A percentile compares a stretch with the other conserved stretches of the same genome.
phyloP scores from a whole-genome alignment of 2,797 vertebrate species.

The Dermochelys coriacea region DNA sequence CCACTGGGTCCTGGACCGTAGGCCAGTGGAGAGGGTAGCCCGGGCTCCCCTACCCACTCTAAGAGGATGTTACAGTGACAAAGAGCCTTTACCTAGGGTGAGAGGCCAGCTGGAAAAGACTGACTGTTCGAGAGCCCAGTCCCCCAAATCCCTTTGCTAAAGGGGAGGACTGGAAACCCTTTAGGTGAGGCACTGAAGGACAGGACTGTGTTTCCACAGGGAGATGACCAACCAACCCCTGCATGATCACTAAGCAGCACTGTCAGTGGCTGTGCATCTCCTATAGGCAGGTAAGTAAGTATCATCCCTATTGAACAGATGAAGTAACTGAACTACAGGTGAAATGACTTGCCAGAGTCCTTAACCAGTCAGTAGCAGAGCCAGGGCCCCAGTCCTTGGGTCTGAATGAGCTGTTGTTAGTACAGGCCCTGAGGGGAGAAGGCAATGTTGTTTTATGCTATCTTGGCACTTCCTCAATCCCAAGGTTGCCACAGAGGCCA shows the following conservation, averaged over 20 bases:
- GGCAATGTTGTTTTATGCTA: background rate
- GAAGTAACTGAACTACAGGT: slow-evolving; percentile 62
- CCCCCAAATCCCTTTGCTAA: background rate
- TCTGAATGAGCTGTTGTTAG: slow-evolving; percentile 51
- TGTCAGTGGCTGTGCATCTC: background rate
- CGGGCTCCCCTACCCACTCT: background rate
- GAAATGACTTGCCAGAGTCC: slow-evolving; percentile 60
- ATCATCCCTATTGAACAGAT: slow-evolving; percentile 68
- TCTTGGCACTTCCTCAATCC: background rate
- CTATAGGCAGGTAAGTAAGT: background rate
- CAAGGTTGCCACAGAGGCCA: background rate
- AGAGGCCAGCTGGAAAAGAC: background rate
- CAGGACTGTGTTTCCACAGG: background rate
- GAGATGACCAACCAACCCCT: background rate
- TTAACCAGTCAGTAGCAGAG: slow-evolving; percentile 46
- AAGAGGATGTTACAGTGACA: background rate
- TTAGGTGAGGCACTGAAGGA: background rate
- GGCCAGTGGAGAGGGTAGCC: too few relatives aligned
- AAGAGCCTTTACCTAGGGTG: background rate
- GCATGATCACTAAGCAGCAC: background rate
- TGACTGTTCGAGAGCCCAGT: background rate
- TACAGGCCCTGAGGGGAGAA: background rate
- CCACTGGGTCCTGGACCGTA: too few relatives aligned
- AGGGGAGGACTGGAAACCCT: background rate
- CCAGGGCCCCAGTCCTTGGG: slow-evolving; percentile 44